Base-by-base conservation (phyloP, 1,140 invertebrate species). In the Parasteatoda tepidariorum region DNA sequence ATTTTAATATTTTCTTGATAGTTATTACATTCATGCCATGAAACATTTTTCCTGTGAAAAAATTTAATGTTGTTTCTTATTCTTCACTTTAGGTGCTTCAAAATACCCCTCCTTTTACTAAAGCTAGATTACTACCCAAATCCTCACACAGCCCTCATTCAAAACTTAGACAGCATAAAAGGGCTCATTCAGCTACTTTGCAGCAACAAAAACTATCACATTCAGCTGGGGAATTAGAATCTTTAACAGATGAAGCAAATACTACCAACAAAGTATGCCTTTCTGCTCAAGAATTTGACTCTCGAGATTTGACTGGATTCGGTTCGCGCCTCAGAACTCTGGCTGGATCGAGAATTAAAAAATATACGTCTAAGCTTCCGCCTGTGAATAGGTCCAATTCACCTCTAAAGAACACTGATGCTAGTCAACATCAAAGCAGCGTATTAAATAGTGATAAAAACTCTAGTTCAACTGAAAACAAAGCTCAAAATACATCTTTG, bases 221-320 rank as follows among this genome's bases (percentile, higher is more conserved):
- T 66, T 83, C 81, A 38, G 81, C 67, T 24, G 67, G 70, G 33
- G 81, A 83, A 68, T 67, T 73, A 1, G 81, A 83, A 26, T 59
- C 81, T 24, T n/a, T 74, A 13, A 64, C 81, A 66, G 81, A 83
- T 24, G 24, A 28, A 22, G 24, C 67, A 41, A 55, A 55, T 54
- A 31, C 7, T 24, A 28, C 34, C 55, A 74, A 74, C 22, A 82
- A 55, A 48, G 31, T 73, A 11, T 83, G 41, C 26, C 61, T 74
- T 64, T 73, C 68, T 55, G 81, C 68, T 74, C 81, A 83, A 83
- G 81, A 74, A 66, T 33, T 73, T 18, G 68, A 66, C 55, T 24
- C 26, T 13, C 26, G 6, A 41, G 74, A 57, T 18, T 66, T 11
- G 1, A 3, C 38, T 54, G 38, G 7, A 7, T 15, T 26, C 11